Base-by-base conservation (phyloP, 2,888 invertebrate species). In the Amblyteles armatorius region DNA sequence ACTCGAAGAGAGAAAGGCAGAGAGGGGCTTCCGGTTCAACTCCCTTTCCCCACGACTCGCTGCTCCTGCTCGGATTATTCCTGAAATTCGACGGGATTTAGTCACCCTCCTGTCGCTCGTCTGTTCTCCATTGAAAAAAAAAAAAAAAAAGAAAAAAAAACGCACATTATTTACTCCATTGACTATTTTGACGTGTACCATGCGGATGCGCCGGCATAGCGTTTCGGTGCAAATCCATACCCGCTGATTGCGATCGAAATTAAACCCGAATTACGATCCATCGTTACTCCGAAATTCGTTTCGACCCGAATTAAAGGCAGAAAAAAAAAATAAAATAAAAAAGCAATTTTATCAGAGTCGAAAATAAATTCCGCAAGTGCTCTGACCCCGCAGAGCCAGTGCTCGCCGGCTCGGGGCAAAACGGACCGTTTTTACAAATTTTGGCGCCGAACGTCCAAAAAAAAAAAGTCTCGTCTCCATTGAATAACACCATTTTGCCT, bases 21-120 rank as follows among this genome's bases (percentile, higher is more conserved):
- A 55, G 72, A 55, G 50, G 26, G 50, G 69, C 50, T 63, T 52
- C 50, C 44, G 63, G 48, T 13, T 63, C 50, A 50, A 48, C 63
- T 69, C 63, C 55, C 29, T 36, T 19, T 50, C 33, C 19, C 79
- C 52, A 72, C 72, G 63, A 72, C 63, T 71, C 71, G 79, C 60
- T 60, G 60, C 65, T 60, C 40, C 55, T 68, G 77, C 50, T 63
- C 40, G 71, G 71, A 72, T 71, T 72, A 79, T 79, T 79, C 71
- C 36, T 50, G 71, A 65, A 79, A 79, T 63, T 65, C 78, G 48
- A 6, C 60, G 44, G 33, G 57, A 60, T 78, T 78, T 68, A 78
- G 55, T 57, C 78, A 48, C 78, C 78, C 69, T 57, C 60, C 69
- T 60, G 69, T 78, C 77, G 57, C n/a, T 60, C 33, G 33, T 63